These are phyloP conservation scores for Parauchenoglanis ngamensis DNA, from an alignment of 2,797 vertebrate genomes.

Conservation along the genomic window DNA sequence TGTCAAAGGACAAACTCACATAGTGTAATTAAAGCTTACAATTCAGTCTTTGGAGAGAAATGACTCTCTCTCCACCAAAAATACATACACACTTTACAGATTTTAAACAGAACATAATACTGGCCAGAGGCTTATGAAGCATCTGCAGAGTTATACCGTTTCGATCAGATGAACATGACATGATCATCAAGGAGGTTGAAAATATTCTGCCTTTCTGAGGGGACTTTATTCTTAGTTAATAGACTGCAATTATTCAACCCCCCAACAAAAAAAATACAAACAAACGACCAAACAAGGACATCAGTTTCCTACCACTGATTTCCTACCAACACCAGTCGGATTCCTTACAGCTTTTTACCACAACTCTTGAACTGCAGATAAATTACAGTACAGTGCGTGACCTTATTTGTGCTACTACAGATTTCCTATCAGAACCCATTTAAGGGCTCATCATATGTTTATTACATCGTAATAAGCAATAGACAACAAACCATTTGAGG, in stretches of 20 bases:
- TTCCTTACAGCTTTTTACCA: conserved; percentile 15
- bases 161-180: background rate
- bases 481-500: conserved; percentile 28
- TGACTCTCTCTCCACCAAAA: background rate
- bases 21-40: conserved; percentile 57
- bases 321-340: conserved; percentile 15
- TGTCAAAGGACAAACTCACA: conserved; percentile 46
- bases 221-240: background rate
- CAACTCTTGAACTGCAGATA: conserved; percentile 20
- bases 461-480: conserved; percentile 48
- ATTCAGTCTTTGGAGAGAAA: conserved; percentile 40
- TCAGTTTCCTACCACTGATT: conserved; percentile 1
- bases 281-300: background rate
- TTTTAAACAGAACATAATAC: conserved; percentile 37
- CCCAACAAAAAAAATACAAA: conserved; percentile 42
- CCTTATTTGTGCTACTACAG: conserved; percentile 30
- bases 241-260: conserved; percentile 24
- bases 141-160: conserved; percentile 13
- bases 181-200: background rate
- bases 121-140: conserved; percentile 35
- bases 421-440: conserved; percentile 20
- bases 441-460: conserved; percentile 11
- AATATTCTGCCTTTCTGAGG: conserved; percentile 8
- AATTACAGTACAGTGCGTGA: conserved; percentile 25
- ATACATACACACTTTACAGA: conserved; percentile 39